Conservation (phyloP, 2,113 vertebrate genomes). For the Ciconia boyciana region DNA sequence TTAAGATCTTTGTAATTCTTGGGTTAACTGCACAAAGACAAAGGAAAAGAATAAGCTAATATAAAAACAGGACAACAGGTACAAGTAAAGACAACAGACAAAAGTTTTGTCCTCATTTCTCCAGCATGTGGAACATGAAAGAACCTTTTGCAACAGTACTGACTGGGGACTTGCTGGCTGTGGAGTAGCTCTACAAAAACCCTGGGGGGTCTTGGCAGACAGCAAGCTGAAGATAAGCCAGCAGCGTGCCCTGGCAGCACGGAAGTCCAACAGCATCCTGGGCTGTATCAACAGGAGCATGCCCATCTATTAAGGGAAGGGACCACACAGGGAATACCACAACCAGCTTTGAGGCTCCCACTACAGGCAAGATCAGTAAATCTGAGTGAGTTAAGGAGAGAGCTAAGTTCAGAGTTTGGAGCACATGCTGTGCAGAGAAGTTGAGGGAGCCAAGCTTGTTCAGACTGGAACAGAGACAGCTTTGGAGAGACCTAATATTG, state of each 20-base stretch:
- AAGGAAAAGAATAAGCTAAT: not conserved
- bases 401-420: not conserved
- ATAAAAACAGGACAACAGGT: not conserved
- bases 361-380: not conserved
- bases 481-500: not conserved
- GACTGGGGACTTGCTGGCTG: not conserved
- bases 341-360: not conserved
- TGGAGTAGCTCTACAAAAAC: not conserved
- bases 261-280: not conserved
- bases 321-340: fast-evolving
- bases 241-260: not conserved
- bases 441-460: not conserved
- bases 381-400: not conserved
- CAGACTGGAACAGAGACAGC: not conserved
- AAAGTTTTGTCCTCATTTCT: not conserved
- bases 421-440: not conserved
- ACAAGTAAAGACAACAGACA: not conserved
- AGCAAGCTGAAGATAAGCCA: not conserved
- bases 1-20: not conserved
- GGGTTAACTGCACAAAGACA: not conserved
- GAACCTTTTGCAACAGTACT: not conserved
- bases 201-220: not conserved
- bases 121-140: not conserved
- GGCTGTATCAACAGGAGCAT: not conserved
- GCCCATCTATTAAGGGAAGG: not conserved